Evolutionary conservation across 2,113 vertebrate species (phyloP).

Genomic region (Oncorhynchus masou): DNA sequence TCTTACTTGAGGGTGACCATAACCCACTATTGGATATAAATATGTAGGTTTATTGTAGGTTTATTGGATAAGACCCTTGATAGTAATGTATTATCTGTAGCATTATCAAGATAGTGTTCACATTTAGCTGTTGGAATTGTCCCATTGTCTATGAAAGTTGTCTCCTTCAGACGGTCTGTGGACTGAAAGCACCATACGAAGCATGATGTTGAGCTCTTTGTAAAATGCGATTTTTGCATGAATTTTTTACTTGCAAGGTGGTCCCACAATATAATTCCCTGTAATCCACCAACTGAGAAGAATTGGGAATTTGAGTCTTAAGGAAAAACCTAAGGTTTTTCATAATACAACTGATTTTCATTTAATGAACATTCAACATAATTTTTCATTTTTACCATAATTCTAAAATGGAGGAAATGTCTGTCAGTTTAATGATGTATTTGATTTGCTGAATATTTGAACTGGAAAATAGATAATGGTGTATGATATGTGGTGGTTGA

Average conservation of each 20-base stretch:
- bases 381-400: conserved; percentile 30
- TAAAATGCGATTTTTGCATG: conserved; percentile 39
- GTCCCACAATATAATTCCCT: conserved; percentile 37
- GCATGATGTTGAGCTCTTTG: conserved; percentile 59
- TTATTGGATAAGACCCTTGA: conserved; percentile 27
- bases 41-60: conserved; percentile 42
- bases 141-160: conserved; percentile 16
- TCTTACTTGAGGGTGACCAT: conserved; percentile 23
- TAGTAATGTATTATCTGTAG: conserved; percentile 38
- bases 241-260: conserved; percentile 40
- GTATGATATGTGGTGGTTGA: conserved; percentile 36
- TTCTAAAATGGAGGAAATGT: conserved; percentile 30
- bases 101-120: conserved; percentile 39
- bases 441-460: conserved; percentile 58
- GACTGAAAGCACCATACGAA: conserved; percentile 44
- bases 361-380: conserved; percentile 18
- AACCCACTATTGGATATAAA: conserved; percentile 27
- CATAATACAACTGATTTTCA: conserved; percentile 16
- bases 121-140: conserved; percentile 34
- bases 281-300: conserved; percentile 19
- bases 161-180: conserved; percentile 40
- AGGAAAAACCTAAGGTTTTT: background rate
- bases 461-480: conserved; percentile 63
- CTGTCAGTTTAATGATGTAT: conserved; percentile 43
- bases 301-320: background rate